Base-by-base conservation (phyloP, 1,140 invertebrate species). In the Leptopilina clavipes region DNA sequence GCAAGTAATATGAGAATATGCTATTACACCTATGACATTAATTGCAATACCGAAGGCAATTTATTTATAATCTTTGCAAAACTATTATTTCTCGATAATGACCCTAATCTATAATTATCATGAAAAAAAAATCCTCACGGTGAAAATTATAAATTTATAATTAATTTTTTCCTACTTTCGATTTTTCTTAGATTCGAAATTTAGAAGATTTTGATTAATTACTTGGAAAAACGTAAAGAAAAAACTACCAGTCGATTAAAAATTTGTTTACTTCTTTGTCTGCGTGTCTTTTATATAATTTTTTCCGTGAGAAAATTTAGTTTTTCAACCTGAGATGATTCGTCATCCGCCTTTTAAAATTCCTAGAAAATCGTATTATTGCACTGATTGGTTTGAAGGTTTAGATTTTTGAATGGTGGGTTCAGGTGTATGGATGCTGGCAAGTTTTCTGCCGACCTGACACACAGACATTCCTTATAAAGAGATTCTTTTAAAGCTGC, bases 371-470 rank as follows among this genome's bases (percentile, higher is more conserved):
- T 52, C 48, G 48, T 52, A 52, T 52, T 52, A 52, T 52, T 52
- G 48, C 48, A 52, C 48, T 65, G 59, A 31, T 31, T 65, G 59
- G 59, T 65, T 65, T 14, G 59, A 65, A 31, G 48, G 48, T 52
- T 22, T 65, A 65, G 59, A 12, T 31, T 65, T 65, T 65, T 25
- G 25, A 65, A 31, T 65, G 37, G 37, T 25, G 59, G 59, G 48
- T 52, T 65, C 59, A 31, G 59, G 56, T 25, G 56, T 65, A 18
- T 22, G 18, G 59, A 65, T 65, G 22, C 11, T 25, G 59, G 25
- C 59, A 12, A 65, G 59, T 40, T 25, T 65, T 65, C 59, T 31
- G 25, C 19, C 59, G 59, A 65, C 59, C 59, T 65, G 59, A 25
- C 22, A 65, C 22, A 65, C 48, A n/a, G 25, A 14, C 59, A 65